Base-by-base conservation (phyloP, 2,113 vertebrate genomes). In the Aegypius monachus region DNA sequence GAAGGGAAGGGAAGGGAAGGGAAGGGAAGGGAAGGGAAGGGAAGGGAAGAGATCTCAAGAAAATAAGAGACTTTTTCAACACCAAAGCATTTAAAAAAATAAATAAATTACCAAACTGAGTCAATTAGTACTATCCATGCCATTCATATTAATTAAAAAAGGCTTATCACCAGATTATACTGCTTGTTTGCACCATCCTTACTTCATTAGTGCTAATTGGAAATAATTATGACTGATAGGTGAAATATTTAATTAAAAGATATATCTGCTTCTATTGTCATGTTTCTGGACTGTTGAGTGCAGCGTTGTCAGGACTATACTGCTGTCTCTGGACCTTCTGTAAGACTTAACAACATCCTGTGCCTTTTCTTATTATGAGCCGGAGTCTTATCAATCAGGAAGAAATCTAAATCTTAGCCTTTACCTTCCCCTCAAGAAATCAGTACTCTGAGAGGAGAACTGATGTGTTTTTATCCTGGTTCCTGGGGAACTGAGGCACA, bases 231-330 rank as follows among this genome's bases (percentile, higher is more conserved):
- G 3, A 85, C 65, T 25, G 88, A 93, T 95, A 94, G 1, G 38
- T 45, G 79, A 96, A 95, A 94, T 93, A 83, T 63, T 95, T 95
- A 91, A 95, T 96, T 95, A 71, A 90, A 96, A 88, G 56, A 94
- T 86, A 75, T 95, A 95, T 96, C 96, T 94, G 34, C 38, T 68
- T 3, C 83, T 50, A 45, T 75, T 89, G 82, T 63, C 58, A 7
- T 11, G 50, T 71, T 84, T 45, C 92, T 87, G 71, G 83, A 93
- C 61, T 3, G 0, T 14, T n/a, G 53, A 43, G 66, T 52, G 70
- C 53, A 90, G 81, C 1, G 0, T 18, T 58, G 14, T 27, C 88
- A 95, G 88, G 45, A 16, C 47, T 43, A 3, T 42, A 10, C 0
- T 26, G 29, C 10, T 11, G 12, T 52, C 53, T 58, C 80, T 62